Percentiles rank a stretch among this genome's conserved stretches.
These are phyloP conservation scores for Drosophila birchii DNA, from an alignment of 2,888 invertebrate genomes.

Conservation along the genomic window DNA sequence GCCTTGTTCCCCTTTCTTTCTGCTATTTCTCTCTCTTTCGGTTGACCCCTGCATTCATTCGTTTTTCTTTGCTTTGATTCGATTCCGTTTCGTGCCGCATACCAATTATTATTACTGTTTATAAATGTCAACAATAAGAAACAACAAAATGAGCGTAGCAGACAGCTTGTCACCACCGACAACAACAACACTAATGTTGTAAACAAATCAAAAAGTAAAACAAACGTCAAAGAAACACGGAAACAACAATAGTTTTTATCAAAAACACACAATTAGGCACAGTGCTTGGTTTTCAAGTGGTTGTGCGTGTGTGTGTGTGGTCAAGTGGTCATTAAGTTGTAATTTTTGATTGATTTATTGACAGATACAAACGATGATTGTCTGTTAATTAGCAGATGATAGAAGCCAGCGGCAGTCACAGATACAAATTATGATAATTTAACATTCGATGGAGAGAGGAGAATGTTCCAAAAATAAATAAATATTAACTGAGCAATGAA, in stretches of 20 bases:
- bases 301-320: constrained; percentile 10
- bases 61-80: constrained; percentile 12
- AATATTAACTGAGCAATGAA: too few species aligned
- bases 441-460: background rate
- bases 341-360: constrained; percentile 35
- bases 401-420: background rate
- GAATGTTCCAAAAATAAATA: too few species aligned
- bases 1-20: constrained; percentile 1
- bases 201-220: constrained; percentile 40
- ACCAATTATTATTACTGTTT: constrained; percentile 42
- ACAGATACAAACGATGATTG: constrained; percentile 23
- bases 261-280: constrained; percentile 7
- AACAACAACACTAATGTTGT: constrained; percentile 33
- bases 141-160: constrained; percentile 47
- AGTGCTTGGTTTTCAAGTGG: constrained; percentile 2
- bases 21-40: constrained; percentile 3
- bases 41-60: constrained; percentile 9
- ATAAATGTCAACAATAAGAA: constrained; percentile 25
- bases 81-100: constrained; percentile 43
- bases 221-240: constrained; percentile 8
- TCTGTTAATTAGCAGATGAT: constrained; percentile 24
- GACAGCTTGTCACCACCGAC: constrained; percentile 63
- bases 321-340: constrained; percentile 41
- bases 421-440: constrained; percentile 4
- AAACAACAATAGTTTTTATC: constrained; percentile 35